Evolutionary conservation across 2,797 vertebrate genomes (phyloP).

Genomic region (Strix occidentalis): DNA sequence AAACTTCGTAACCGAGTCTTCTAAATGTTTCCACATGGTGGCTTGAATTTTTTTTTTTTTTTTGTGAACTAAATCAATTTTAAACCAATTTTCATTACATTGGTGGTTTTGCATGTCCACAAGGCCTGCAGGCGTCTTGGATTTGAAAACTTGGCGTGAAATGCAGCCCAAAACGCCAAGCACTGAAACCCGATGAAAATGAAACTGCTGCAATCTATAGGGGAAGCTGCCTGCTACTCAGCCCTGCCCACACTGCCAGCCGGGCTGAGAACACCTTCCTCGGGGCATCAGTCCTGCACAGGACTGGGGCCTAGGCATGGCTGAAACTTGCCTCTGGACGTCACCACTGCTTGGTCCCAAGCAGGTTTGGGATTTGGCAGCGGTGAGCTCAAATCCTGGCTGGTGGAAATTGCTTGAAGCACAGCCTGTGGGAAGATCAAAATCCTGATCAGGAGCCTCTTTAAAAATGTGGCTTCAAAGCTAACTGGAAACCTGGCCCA

Average conservation of each 20-base stretch:
- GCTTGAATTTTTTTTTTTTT: background rate
- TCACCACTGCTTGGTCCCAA: background rate
- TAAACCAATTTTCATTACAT: conserved; percentile 60
- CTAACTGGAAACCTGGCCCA: conserved; percentile 63
- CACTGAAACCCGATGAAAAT: conserved; percentile 12
- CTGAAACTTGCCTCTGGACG: background rate
- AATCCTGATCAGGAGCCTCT: conserved; percentile 41
- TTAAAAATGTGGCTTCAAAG: conserved; percentile 43
- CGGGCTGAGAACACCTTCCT: background rate
- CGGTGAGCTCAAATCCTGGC: background rate
- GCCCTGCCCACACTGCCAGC: background rate
- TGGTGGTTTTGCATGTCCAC: conserved; percentile 63
- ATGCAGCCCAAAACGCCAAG: conserved; percentile 38
- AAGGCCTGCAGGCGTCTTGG: conserved; percentile 40
- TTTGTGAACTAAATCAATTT: conserved; percentile 55
- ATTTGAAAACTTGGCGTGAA: conserved; percentile 47
- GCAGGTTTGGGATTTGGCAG: conserved; percentile 20
- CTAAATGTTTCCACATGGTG: conserved; percentile 66
- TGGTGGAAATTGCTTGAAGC: background rate
- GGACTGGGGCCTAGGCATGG: rapidly evolving
- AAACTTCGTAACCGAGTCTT: conserved; percentile 39
- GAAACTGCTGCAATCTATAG: background rate
- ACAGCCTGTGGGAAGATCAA: conserved; percentile 7
- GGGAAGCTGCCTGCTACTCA: conserved; percentile 6
- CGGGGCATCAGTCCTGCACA: background rate